These are phyloP conservation scores for Thera obeliscata DNA, from an alignment of 2,888 invertebrate species.

Conservation along the genomic window DNA sequence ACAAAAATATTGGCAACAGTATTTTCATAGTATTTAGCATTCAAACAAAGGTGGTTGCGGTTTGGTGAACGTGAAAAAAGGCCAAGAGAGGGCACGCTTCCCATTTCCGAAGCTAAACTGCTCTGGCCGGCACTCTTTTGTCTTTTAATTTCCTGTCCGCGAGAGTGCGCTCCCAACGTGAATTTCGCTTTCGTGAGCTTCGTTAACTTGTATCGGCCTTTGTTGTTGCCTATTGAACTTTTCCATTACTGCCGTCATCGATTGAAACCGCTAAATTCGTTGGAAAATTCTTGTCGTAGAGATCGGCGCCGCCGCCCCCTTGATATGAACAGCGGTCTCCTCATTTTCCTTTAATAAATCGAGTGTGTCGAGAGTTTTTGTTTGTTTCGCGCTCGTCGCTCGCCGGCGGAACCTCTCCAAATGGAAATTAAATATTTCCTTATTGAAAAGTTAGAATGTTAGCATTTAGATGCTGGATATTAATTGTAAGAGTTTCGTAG, in stretches of 20 bases:
- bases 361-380: slow-evolving; percentile 67
- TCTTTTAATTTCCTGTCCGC: slow-evolving; percentile 83
- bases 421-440: slow-evolving; percentile 76
- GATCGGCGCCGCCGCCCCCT: slow-evolving; percentile 52
- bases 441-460: slow-evolving; percentile 73
- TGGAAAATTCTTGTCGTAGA: slow-evolving; percentile 70
- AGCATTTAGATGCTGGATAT: slow-evolving; percentile 63
- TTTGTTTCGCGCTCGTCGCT: slow-evolving; percentile 55
- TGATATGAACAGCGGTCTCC: slow-evolving; percentile 64
- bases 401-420: slow-evolving; percentile 53
- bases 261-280: slow-evolving; percentile 79
- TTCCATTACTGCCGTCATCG: slow-evolving; percentile 79
- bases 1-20: slow-evolving; percentile 39
- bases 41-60: slow-evolving; percentile 60
- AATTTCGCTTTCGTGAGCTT: slow-evolving; percentile 81
- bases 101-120: slow-evolving; percentile 79
- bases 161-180: slow-evolving; percentile 73
- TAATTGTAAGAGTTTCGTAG: slow-evolving; percentile 66
- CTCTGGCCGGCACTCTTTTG: slow-evolving; percentile 79
- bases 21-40: slow-evolving; percentile 46
- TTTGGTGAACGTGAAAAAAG: slow-evolving; percentile 63
- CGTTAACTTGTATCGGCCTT: slow-evolving; percentile 81
- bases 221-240: slow-evolving; percentile 83
- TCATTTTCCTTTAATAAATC: slow-evolving; percentile 68
- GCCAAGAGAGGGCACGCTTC: slow-evolving; percentile 66